Conservation (phyloP, 2,113 vertebrate genomes). For the Scortum barcoo region DNA sequence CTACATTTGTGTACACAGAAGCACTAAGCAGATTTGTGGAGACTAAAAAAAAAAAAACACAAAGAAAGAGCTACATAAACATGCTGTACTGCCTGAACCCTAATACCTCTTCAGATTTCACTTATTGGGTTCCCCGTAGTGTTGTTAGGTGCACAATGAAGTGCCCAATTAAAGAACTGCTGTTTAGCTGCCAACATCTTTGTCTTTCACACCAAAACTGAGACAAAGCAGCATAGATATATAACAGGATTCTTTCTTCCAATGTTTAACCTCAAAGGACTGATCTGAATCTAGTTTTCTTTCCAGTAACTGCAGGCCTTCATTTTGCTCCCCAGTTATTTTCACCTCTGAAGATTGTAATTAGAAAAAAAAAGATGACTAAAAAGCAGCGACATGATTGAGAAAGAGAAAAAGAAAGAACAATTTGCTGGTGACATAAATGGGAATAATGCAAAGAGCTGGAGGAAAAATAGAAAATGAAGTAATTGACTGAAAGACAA, state of each 20-base stretch:
- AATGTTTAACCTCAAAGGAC: not conserved
- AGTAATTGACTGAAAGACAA: conserved; percentile 37
- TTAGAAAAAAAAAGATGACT: conserved; percentile 16
- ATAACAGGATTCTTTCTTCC: not conserved
- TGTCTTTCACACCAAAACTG: not conserved
- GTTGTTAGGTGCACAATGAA: conserved; percentile 27
- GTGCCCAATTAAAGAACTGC: conserved; percentile 5
- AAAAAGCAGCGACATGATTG: not conserved
- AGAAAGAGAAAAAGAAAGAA: not conserved
- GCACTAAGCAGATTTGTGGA: conserved; percentile 37
- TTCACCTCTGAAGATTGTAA: conserved; percentile 11
- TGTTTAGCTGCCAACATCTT: conserved; percentile 9
- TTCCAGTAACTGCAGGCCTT: not conserved
- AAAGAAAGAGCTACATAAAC: conserved; percentile 28
- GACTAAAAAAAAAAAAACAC: not conserved
- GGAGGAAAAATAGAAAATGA: conserved; percentile 21
- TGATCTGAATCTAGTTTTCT: not conserved
- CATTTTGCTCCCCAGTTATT: not conserved
- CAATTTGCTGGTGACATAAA: conserved; percentile 25
- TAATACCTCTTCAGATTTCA: conserved; percentile 18
- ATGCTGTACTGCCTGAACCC: conserved; percentile 1
- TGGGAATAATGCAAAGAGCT: conserved; percentile 23
- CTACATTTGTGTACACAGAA: not conserved
- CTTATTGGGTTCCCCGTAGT: conserved; percentile 24
- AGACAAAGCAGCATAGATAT: conserved; percentile 1